Evolutionary conservation across 1,140 invertebrate species (phyloP).

Genomic region (Mycetomoellerius zeteki): DNA sequence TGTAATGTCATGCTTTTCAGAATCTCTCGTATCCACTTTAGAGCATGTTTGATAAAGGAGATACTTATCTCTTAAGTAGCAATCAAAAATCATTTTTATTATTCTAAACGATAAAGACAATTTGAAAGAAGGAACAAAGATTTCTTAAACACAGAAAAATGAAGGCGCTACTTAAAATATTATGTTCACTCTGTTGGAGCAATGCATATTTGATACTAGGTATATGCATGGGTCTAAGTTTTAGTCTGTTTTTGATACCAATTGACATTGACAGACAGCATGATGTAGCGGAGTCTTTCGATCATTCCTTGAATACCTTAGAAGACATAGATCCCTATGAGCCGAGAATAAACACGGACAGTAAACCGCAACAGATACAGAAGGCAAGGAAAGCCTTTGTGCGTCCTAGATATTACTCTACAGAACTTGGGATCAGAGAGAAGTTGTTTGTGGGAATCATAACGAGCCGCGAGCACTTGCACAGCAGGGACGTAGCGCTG

Average conservation of each 20-base stretch:
- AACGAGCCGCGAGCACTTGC: constrained; percentile 91
- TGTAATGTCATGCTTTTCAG: neutral
- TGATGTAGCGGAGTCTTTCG: constrained; percentile 65
- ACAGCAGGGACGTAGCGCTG: constrained; percentile 91
- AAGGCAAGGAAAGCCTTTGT: constrained; percentile 88
- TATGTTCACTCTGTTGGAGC: constrained; percentile 80
- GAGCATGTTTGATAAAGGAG: constrained; percentile 1
- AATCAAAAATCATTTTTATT: neutral
- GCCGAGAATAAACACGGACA: constrained; percentile 87
- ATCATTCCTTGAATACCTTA: constrained; percentile 71
- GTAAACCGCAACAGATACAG: constrained; percentile 86
- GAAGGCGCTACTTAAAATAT: constrained; percentile 80
- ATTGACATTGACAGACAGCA: constrained; percentile 75
- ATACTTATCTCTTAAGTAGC: neutral
- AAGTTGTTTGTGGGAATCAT: constrained; percentile 95
- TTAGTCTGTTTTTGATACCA: constrained; percentile 83
- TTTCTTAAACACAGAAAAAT: constrained; percentile 66
- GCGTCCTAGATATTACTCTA: constrained; percentile 96
- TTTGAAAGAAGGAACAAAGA: neutral
- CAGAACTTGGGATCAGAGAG: constrained; percentile 96
- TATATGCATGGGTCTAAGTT: constrained; percentile 82
- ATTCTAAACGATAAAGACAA: neutral
- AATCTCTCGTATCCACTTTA: neutral
- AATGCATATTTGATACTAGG: constrained; percentile 84
- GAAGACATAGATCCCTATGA: constrained; percentile 87